Conservation (phyloP, 2,797 vertebrate genomes). For the Sternotherus odoratus region DNA sequence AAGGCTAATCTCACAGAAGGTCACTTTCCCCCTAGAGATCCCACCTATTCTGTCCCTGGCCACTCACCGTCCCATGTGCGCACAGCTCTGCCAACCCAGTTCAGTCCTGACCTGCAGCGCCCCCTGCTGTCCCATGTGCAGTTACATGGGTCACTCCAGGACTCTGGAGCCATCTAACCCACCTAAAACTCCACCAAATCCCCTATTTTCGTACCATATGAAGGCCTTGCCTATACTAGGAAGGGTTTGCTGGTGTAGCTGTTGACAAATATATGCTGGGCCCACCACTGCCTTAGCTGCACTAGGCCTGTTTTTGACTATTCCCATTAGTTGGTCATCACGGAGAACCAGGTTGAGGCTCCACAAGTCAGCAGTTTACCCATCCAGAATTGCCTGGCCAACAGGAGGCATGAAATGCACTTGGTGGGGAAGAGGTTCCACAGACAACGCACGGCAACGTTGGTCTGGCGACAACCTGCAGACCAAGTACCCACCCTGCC, state of each 20-base stretch:
- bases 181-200: not conserved
- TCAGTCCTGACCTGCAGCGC: not conserved
- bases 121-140: not conserved
- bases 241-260: accelerated
- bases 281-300: too few relatives aligned
- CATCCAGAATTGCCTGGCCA: not conserved
- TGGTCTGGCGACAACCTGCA: not conserved
- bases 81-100: not conserved
- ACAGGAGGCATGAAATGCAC: not conserved
- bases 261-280: not conserved
- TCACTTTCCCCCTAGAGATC: not conserved
- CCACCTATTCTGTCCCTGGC: not conserved
- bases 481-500: conserved; percentile 82
- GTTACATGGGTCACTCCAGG: accelerated
- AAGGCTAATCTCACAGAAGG: not conserved
- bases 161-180: not conserved
- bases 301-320: not conserved
- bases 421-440: not conserved
- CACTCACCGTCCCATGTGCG: not conserved
- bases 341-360: not conserved
- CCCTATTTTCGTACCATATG: not conserved
- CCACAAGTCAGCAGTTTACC: not conserved
- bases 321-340: not conserved
- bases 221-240: not conserved
- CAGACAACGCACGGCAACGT: too few relatives aligned